A percentile compares a stretch with the other conserved stretches of the same genome.
Evolutionary conservation across 2,113 vertebrate genomes (phyloP).

Genomic region (Dissostichus mawsoni): DNA sequence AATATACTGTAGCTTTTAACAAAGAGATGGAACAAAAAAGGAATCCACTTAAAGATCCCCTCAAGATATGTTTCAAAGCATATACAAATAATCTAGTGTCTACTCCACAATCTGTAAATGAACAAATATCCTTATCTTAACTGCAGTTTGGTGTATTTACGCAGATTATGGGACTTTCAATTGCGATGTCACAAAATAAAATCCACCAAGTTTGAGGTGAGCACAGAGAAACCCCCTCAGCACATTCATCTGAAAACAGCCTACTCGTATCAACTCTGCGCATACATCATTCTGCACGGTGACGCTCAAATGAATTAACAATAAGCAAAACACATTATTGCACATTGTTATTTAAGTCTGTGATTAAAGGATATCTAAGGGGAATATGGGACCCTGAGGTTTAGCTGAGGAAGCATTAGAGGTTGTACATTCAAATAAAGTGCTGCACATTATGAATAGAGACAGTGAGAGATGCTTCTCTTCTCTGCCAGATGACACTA

Average conservation of each 20-base stretch:
- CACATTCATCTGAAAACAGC: not conserved
- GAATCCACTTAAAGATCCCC: not conserved
- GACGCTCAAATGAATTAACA: not conserved
- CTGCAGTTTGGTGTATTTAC: not conserved
- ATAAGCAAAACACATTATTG: not conserved
- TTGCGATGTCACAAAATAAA: no score
- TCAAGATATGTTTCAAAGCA: not conserved
- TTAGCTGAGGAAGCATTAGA: not conserved
- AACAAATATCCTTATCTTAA: not conserved
- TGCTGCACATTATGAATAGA: conserved; percentile 17
- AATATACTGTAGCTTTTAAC: no score
- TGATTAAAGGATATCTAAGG: not conserved
- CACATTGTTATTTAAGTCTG: not conserved
- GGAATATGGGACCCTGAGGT: not conserved
- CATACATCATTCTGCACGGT: not conserved
- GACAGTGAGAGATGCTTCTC: conserved; percentile 1
- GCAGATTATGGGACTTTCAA: no score
- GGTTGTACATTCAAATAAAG: conserved; percentile 1
- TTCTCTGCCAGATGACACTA: conserved; percentile 38
- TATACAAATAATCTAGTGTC: no score
- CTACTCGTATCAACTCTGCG: not conserved
- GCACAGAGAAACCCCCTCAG: not conserved
- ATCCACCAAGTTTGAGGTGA: not conserved
- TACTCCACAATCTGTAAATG: no score
- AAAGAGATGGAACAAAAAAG: not conserved